These are phyloP conservation scores for Meiosimyza decipiens DNA, from an alignment of 2,888 invertebrate genomes.

Conservation along the genomic window DNA sequence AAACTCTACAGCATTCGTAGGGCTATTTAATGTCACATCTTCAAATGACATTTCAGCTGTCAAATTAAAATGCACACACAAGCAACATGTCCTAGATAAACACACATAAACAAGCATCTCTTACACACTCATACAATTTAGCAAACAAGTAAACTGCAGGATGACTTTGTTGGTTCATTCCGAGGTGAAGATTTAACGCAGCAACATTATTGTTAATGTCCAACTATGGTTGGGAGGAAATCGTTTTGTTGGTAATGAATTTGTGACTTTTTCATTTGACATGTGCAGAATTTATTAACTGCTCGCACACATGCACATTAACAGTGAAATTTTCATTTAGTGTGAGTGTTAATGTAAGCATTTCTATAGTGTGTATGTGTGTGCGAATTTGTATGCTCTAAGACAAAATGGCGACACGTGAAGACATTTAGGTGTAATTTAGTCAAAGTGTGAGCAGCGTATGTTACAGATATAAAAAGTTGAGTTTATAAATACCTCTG, in stretches of 20 bases:
- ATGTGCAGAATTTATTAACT: conserved; percentile 21
- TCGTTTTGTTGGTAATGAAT: conserved; percentile 8
- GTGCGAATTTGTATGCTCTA: not conserved
- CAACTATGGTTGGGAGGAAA: not conserved
- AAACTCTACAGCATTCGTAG: too few relatives aligned
- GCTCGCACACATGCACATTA: not conserved
- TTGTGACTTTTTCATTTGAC: conserved; percentile 15
- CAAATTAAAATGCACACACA: too few relatives aligned
- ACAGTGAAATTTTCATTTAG: not conserved
- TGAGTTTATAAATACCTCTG: too few relatives aligned
- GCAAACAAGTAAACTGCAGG: not conserved
- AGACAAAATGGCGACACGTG: conserved; percentile 9
- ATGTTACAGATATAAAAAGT: too few relatives aligned
- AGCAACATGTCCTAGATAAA: too few relatives aligned
- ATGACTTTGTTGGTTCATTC: not conserved
- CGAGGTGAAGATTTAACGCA: not conserved
- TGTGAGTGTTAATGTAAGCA: not conserved
- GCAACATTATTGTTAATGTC: not conserved
- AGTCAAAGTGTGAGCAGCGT: not conserved
- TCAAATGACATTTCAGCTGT: too few relatives aligned
- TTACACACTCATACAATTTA: not conserved
- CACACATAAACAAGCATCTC: not conserved
- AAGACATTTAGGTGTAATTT: conserved; percentile 1
- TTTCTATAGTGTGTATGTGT: not conserved
- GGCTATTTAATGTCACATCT: too few relatives aligned